Evolutionary conservation across 2,888 invertebrate genomes (phyloP).

Genomic region (Herminia tarsipennalis): DNA sequence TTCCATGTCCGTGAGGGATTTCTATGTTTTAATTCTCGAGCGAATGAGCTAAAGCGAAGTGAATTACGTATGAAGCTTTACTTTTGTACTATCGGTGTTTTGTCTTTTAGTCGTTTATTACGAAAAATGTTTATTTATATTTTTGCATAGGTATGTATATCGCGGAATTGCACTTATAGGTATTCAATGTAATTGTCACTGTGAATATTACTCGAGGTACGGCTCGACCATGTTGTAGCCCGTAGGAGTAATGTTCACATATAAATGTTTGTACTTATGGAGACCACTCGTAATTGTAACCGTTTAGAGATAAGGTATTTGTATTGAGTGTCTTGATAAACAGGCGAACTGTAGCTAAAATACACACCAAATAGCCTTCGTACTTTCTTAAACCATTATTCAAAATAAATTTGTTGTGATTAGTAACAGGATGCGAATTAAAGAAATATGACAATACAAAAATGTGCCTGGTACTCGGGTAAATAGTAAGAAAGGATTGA

Average conservation of each 20-base stretch:
- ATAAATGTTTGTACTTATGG: constrained; percentile 51
- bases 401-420: too few relatives aligned
- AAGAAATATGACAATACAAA: constrained; percentile 1
- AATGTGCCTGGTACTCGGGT: constrained; percentile 7
- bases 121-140: constrained; percentile 49
- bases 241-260: constrained; percentile 41
- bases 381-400: too few relatives aligned
- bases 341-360: constrained; percentile 66
- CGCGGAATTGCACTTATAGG: constrained; percentile 58
- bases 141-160: constrained; percentile 54
- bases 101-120: too few relatives aligned
- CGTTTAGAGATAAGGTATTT: constrained; percentile 53
- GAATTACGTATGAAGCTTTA: too few relatives aligned
- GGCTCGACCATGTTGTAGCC: neutral
- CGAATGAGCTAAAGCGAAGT: too few relatives aligned
- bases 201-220: constrained; percentile 47
- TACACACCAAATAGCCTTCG: too few relatives aligned
- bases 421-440: too few relatives aligned
- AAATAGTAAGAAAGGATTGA: neutral
- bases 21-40: too few relatives aligned
- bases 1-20: too few relatives aligned
- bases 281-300: constrained; percentile 39
- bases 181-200: constrained; percentile 52
- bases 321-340: constrained; percentile 63
- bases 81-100: too few relatives aligned